Conservation (phyloP, 2,113 vertebrate genomes). For the Nannospalax galili region DNA sequence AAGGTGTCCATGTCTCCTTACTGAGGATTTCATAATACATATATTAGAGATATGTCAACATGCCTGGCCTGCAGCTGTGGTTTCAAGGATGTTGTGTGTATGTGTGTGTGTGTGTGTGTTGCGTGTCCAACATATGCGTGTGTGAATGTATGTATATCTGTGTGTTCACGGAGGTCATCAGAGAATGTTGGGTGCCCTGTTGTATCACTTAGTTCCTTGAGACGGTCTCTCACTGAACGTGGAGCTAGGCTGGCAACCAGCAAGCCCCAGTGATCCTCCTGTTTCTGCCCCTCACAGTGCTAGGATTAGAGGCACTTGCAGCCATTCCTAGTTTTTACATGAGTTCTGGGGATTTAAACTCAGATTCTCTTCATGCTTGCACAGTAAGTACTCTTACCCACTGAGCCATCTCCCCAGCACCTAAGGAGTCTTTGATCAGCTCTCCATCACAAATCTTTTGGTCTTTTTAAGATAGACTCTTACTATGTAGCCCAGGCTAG, state of each 20-base stretch:
- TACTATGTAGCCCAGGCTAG: background rate
- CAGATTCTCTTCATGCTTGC: background rate
- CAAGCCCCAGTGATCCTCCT: background rate
- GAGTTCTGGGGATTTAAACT: background rate
- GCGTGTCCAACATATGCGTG: background rate
- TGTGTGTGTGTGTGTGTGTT: background rate
- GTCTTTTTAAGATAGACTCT: background rate
- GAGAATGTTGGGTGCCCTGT: too few relatives aligned
- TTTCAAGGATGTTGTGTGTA: background rate
- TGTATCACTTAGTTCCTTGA: background rate
- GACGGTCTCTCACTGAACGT: background rate
- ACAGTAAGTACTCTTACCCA: background rate
- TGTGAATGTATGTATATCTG: rapidly evolving
- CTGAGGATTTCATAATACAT: background rate
- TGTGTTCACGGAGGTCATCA: background rate
- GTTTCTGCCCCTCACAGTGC: too few relatives aligned
- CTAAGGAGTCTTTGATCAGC: background rate
- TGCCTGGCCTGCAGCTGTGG: background rate
- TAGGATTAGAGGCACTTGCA: background rate
- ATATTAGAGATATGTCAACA: background rate
- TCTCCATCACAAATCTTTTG: background rate
- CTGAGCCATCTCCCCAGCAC: background rate
- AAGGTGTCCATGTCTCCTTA: background rate
- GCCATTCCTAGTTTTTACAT: background rate
- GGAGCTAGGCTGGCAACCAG: background rate